Percentiles rank a stretch among this genome's conserved stretches.
These are phyloP conservation scores for Anas flavirostris DNA, from an alignment of 2,797 vertebrate species.

Conservation along the genomic window DNA sequence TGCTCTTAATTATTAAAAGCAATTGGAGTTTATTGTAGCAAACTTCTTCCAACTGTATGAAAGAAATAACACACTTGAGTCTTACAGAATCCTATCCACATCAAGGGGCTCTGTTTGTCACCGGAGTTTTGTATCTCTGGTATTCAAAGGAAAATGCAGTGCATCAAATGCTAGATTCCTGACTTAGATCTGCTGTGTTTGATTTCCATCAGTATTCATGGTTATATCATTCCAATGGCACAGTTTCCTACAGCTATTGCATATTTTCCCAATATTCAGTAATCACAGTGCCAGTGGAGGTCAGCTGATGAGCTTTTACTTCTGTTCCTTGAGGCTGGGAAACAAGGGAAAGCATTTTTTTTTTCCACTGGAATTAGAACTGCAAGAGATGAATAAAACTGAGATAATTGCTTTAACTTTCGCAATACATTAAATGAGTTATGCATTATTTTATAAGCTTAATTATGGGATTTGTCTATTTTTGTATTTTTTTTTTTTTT, in stretches of 20 bases:
- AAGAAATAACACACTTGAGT: background rate
- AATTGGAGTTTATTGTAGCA: background rate
- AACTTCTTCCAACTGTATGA: background rate
- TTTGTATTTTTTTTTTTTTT: background rate
- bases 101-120: background rate
- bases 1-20: background rate
- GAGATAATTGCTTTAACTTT: background rate
- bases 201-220: background rate
- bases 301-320: background rate
- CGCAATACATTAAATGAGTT: background rate
- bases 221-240: background rate
- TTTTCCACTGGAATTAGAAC: background rate
- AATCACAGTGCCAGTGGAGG: background rate
- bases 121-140: background rate
- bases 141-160: constrained; percentile 17
- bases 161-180: background rate
- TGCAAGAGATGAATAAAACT: background rate
- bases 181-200: background rate
- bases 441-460: background rate
- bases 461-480: background rate
- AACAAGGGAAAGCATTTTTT: background rate
- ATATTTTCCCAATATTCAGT: background rate
- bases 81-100: background rate
- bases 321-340: background rate
- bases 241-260: background rate